Percentiles rank a stretch among this genome's conserved stretches.
phyloP scores from a whole-genome alignment of 2,113 vertebrate species.

The Ictidomys tridecemlineatus region DNA sequence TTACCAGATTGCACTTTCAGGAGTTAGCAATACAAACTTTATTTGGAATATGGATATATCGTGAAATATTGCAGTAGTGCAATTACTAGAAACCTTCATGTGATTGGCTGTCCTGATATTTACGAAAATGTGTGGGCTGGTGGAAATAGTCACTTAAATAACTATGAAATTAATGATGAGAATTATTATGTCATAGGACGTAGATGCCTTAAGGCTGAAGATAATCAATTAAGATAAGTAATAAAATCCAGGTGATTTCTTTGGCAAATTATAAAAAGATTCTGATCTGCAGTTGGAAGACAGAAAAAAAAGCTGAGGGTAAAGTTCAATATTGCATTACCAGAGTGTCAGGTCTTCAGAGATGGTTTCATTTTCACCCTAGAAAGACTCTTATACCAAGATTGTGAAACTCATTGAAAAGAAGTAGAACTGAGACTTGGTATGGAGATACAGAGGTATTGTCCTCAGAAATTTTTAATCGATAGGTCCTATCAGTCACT shows the following conservation, averaged over 20 bases:
- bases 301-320: neutral
- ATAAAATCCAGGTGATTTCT: neutral
- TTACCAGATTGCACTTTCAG: neutral
- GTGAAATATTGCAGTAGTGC: neutral
- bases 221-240: neutral
- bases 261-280: neutral
- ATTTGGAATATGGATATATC: neutral
- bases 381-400: neutral
- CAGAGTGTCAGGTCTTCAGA: neutral
- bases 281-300: neutral
- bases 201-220: neutral
- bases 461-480: neutral
- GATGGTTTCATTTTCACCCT: neutral
- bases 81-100: neutral
- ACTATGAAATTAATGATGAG: neutral
- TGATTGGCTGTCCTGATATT: neutral
- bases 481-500: neutral
- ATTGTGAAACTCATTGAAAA: neutral
- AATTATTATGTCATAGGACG: neutral
- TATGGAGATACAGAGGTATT: neutral
- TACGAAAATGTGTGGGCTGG: neutral
- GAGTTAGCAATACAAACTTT: neutral
- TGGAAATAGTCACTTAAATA: neutral
- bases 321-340: neutral
- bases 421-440: neutral